Percentiles rank a stretch among this genome's conserved stretches.
phyloP scores from a whole-genome alignment of 2,888 invertebrate species.

The Emmelina monodactyla region DNA sequence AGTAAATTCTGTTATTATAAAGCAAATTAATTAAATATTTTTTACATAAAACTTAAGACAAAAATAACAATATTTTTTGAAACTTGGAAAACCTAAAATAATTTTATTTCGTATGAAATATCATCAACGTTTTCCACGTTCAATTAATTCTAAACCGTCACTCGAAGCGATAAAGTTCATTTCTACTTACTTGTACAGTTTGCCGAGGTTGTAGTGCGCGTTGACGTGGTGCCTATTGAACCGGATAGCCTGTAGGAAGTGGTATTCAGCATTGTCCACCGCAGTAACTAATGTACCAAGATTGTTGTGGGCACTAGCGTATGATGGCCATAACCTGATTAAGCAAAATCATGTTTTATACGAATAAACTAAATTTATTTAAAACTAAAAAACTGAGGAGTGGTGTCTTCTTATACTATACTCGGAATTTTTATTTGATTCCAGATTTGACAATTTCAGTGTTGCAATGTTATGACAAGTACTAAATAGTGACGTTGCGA shows the following conservation, averaged over 20 bases:
- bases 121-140: too few species aligned
- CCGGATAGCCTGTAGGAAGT: slow-evolving; percentile 78
- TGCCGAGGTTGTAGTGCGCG: slow-evolving; percentile 85
- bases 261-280: slow-evolving; percentile 76
- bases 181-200: slow-evolving; percentile 75
- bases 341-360: too few species aligned
- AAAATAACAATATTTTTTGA: background rate
- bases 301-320: slow-evolving; percentile 89
- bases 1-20: too few species aligned
- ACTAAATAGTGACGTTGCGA: too few species aligned
- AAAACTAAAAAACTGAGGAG: too few species aligned
- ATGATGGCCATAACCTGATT: slow-evolving; percentile 86
- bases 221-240: slow-evolving; percentile 81
- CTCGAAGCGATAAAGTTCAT: background rate
- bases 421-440: too few species aligned
- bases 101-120: background rate
- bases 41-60: background rate
- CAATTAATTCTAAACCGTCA: too few species aligned
- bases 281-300: slow-evolving; percentile 78
- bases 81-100: background rate
- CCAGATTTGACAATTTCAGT: too few species aligned
- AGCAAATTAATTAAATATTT: background rate
- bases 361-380: too few species aligned
- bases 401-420: too few species aligned
- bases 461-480: too few species aligned